Evolutionary conservation across 1,140 invertebrate species (phyloP), one percentile per base, ranked within the genome.

Genomic region (Ceratina japonica): DNA sequence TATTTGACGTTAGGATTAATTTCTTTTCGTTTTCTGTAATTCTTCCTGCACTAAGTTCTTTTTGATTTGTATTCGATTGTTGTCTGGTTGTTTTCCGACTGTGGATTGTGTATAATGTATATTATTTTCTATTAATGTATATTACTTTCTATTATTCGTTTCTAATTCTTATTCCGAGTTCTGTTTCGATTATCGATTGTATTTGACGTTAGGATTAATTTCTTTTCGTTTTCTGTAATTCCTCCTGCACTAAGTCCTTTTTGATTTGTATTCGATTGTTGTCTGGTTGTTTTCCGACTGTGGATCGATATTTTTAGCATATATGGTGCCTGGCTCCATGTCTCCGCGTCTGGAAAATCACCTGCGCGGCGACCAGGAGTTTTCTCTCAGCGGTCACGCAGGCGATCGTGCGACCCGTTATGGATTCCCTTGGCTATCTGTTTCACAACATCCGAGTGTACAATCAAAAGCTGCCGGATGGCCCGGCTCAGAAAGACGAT

Each of bases 311-410:
- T 70, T 94, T 94, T 49, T 90, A 96, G 95, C 95, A 96, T 91
- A 95, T 96, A 70, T 96, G 95, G 95, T 95, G 95, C 83, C 90
- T 94, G 13, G 95, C 93, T 0, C 95, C 95, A 0, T 94, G 94
- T 72, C 88, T 96, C 18, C 93, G 95, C 52, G 93, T 94, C 61
- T 93, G 94, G 89, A 95, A 95, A 88, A 95, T 97, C 79, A 94
- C 94, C 84, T 96, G 94, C 86, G 94, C 94, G 0, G 93, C 94
- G 2, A 90, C 93, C 3, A 93, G 94, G 58, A 94, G 93, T 16
- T 65, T 1, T 61, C 3, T 13, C 13, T 27, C 91, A 15, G 91
- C 93, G 0, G 94, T 93, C 79, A 92, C 95, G 68, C 93, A 95
- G 7, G 95, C 95, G 0, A 89, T 94, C 5, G 90, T 95, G 2